A percentile compares a stretch with the other conserved stretches of the same genome.
Evolutionary conservation across 2,113 vertebrate genomes (phyloP).

Genomic region (Pica pica): DNA sequence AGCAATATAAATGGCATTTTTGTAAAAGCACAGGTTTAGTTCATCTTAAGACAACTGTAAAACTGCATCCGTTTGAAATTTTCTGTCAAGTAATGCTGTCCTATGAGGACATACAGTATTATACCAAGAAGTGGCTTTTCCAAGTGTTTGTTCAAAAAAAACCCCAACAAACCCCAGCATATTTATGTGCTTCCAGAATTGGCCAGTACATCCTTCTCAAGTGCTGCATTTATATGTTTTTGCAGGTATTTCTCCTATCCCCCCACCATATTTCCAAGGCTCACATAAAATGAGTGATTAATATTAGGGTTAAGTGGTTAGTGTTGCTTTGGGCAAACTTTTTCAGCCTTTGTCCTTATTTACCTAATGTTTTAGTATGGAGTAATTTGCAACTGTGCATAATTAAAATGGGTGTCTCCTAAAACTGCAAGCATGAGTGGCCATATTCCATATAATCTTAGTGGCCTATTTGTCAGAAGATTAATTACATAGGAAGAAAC

Average conservation of each 20-base stretch:
- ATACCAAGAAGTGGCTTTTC: background rate
- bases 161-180: background rate
- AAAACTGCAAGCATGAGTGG: background rate
- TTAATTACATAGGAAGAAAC: conserved; percentile 24
- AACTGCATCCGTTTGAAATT: background rate
- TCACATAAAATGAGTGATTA: background rate
- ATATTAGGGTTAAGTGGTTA: background rate
- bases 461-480: conserved; percentile 12
- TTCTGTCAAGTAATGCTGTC: background rate
- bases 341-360: conserved; percentile 3
- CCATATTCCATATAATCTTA: background rate
- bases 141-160: background rate
- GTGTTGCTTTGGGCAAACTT: conserved; percentile 1
- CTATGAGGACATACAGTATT: background rate
- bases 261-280: background rate
- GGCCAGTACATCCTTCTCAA: background rate
- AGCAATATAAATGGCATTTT: background rate
- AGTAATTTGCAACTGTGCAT: background rate
- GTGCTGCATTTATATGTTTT: background rate
- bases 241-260: background rate
- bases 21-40: background rate
- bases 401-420: conserved; percentile 10
- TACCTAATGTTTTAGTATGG: background rate
- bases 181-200: background rate
- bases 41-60: background rate